Conservation (phyloP, 30 jellyfish, hydroid and myxozoan species). For the Aurelia aurita region DNA sequence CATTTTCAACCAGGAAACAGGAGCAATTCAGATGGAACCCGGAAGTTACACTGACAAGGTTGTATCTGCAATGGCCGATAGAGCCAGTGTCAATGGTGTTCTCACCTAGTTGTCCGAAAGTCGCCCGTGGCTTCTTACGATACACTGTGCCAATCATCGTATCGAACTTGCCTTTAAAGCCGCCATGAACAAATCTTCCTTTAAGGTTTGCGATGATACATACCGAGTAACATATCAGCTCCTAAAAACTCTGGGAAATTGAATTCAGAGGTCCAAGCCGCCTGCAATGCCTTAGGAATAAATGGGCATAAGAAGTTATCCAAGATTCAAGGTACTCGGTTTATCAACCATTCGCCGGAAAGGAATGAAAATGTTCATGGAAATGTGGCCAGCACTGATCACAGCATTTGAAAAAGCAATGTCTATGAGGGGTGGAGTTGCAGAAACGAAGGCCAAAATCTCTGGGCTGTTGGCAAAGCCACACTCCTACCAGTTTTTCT, state of each 20-base stretch:
- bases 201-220: conserved; percentile 40
- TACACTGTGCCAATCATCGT: conserved; percentile 61
- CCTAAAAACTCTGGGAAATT: conserved; percentile 15
- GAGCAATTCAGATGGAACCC: conserved; percentile 10
- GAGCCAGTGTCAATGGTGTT: conserved; percentile 65
- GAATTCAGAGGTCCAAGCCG: conserved; percentile 27
- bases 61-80: conserved; percentile 66
- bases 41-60: conserved; percentile 6
- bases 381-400: conserved; percentile 49
- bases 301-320: not conserved
- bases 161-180: conserved; percentile 60
- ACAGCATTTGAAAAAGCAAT: conserved; percentile 37
- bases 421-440: conserved; percentile 18
- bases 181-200: conserved; percentile 35
- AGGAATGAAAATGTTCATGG: conserved; percentile 25
- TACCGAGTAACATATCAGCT: conserved; percentile 27
- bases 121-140: conserved; percentile 56
- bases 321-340: conserved; percentile 24
- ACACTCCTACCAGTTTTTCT: conserved; percentile 1
- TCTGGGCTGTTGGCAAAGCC: conserved; percentile 21
- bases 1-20: not conserved
- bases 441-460: conserved; percentile 22
- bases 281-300: conserved; percentile 43
- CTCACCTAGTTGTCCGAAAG: conserved; percentile 31
- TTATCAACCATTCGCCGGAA: conserved; percentile 35